These are phyloP conservation scores for Dipodomys stephensi DNA, from an alignment of 2,113 vertebrate genomes.

Conservation along the genomic window DNA sequence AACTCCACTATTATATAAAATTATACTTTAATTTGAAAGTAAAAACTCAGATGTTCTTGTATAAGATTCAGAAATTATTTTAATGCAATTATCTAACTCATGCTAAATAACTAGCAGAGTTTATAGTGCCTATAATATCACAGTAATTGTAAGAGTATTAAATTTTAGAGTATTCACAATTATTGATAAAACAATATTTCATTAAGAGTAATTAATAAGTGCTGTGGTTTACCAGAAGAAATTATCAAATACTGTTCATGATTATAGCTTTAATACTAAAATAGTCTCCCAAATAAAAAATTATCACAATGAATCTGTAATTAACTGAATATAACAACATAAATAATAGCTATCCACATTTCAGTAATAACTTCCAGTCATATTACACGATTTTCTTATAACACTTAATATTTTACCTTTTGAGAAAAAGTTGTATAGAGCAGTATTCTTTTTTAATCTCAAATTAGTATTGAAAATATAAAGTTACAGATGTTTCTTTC, in stretches of 20 bases:
- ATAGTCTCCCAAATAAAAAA: too few species aligned
- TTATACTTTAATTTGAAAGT: too few species aligned
- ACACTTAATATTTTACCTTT: not conserved
- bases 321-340: not conserved
- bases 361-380: not conserved
- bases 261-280: not conserved
- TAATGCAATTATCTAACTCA: not conserved
- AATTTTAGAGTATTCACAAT: not conserved
- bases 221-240: not conserved
- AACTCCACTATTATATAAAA: not conserved
- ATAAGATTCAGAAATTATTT: not conserved
- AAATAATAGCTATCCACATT: not conserved
- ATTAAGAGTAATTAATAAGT: not conserved
- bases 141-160: not conserved
- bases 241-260: not conserved
- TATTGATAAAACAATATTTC: slow-evolving; percentile 8
- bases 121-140: not conserved
- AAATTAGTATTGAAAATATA: not conserved
- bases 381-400: not conserved
- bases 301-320: too few species aligned
- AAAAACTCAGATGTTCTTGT: not conserved
- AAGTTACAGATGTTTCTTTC: too few species aligned
- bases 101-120: not conserved
- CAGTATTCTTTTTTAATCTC: not conserved
- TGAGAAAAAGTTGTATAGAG: not conserved